Percentiles rank a stretch among this genome's conserved stretches.
These are phyloP conservation scores for Conomelus anceps DNA, from an alignment of 2,888 invertebrate species.

Conservation along the genomic window DNA sequence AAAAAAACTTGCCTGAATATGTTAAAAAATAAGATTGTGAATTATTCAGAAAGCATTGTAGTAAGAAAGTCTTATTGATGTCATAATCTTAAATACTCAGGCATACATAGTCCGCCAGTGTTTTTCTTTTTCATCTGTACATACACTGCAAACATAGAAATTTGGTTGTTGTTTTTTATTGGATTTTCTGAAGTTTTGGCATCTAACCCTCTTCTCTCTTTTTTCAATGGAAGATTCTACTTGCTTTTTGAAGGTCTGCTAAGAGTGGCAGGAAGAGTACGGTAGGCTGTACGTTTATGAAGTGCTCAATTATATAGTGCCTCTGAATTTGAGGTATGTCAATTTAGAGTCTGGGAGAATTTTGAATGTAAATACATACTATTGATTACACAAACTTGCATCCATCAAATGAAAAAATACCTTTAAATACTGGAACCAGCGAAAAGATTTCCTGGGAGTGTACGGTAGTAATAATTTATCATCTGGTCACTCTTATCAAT, in stretches of 20 bases:
- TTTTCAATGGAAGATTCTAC: too few relatives aligned
- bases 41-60: too few relatives aligned
- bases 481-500: conserved; percentile 18
- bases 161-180: conserved; percentile 6
- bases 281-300: conserved; percentile 6
- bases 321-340: conserved; percentile 8
- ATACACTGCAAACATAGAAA: conserved; percentile 9
- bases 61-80: background rate
- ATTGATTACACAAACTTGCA: conserved; percentile 17
- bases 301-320: conserved; percentile 13
- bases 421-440: conserved; percentile 22
- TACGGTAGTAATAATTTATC: conserved; percentile 1
- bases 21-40: too few relatives aligned
- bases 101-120: background rate
- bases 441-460: conserved; percentile 16
- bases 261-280: too few relatives aligned
- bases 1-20: too few relatives aligned
- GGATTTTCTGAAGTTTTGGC: conserved; percentile 7
- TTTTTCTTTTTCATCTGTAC: conserved; percentile 3
- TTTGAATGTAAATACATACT: conserved; percentile 9
- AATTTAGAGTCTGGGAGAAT: background rate
- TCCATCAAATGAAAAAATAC: conserved; percentile 19
- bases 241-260: background rate
- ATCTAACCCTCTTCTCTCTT: conserved; percentile 15
- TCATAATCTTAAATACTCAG: background rate